phyloP scores from a whole-genome alignment of 2,113 vertebrate species.

The Suncus etruscus region DNA sequence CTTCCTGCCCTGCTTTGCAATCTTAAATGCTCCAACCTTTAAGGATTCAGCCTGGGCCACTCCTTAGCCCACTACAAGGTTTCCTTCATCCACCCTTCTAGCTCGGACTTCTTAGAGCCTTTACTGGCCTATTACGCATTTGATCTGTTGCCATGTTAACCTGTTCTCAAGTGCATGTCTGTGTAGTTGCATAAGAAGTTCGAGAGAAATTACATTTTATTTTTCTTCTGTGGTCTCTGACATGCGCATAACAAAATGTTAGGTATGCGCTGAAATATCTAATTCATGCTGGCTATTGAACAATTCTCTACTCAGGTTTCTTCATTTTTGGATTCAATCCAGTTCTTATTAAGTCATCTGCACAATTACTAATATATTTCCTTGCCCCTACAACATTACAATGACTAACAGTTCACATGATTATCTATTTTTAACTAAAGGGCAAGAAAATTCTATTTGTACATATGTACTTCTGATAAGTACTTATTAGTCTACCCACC shows the following conservation, averaged over 20 bases:
- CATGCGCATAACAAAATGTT: slow-evolving; percentile 23
- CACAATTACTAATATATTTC: slow-evolving; percentile 21
- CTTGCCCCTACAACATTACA: slow-evolving; percentile 29
- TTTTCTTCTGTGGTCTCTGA: slow-evolving; percentile 12
- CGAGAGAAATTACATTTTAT: slow-evolving; percentile 4
- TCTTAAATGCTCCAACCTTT: background rate
- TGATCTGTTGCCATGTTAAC: background rate
- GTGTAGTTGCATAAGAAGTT: background rate
- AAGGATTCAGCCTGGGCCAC: background rate
- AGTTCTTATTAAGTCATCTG: slow-evolving; percentile 39
- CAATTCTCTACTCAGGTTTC: slow-evolving; percentile 9
- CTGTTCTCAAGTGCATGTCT: slow-evolving; percentile 20
- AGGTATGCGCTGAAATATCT: background rate
- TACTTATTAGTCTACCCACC: background rate
- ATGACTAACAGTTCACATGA: background rate
- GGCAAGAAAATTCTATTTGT: background rate
- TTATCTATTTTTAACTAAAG: slow-evolving; percentile 49
- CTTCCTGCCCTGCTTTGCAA: background rate
- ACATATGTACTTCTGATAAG: background rate
- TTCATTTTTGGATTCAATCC: background rate
- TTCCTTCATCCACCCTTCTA: background rate
- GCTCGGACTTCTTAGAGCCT: background rate
- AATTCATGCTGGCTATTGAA: background rate
- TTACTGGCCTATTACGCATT: background rate
- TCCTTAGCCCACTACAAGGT: background rate